phyloP scores from a whole-genome alignment of 1,140 invertebrate species.

The Diabrotica virgifera region DNA sequence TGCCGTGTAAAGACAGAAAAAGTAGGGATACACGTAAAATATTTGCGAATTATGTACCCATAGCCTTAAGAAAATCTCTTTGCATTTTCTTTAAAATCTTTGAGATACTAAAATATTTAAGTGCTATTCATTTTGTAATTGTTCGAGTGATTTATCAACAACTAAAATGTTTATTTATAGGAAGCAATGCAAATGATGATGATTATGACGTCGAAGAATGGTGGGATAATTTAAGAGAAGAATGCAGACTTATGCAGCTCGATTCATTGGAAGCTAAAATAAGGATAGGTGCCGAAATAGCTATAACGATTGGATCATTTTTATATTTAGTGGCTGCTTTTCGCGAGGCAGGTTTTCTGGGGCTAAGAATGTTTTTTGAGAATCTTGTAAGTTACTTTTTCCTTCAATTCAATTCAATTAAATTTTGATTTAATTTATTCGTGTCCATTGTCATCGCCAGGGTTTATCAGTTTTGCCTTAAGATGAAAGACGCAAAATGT shows the following conservation, averaged over 20 bases:
- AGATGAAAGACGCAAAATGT: no score
- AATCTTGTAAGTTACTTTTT: slow-evolving; percentile 65
- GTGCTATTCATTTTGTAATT: not conserved
- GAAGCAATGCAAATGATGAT: slow-evolving; percentile 35
- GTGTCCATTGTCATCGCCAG: no score
- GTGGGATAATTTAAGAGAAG: slow-evolving; percentile 68
- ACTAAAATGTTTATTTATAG: not conserved
- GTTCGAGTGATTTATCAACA: no score
- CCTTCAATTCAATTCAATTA: not conserved
- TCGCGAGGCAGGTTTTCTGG: slow-evolving; percentile 79
- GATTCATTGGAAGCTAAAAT: slow-evolving; percentile 58
- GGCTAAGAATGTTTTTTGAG: slow-evolving; percentile 86
- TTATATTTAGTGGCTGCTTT: slow-evolving; percentile 78
- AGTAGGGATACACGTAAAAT: no score
- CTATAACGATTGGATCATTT: slow-evolving; percentile 72
- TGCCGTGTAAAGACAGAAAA: no score
- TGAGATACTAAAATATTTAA: not conserved
- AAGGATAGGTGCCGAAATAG: slow-evolving; percentile 65
- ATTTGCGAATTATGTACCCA: no score
- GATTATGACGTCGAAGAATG: slow-evolving; percentile 57
- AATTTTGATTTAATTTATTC: not conserved
- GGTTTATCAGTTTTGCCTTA: no score
- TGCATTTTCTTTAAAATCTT: not conserved
- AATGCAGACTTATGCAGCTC: slow-evolving; percentile 67
- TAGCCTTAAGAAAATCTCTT: not conserved